Base-by-base conservation (phyloP, 2,888 invertebrate genomes). In the Patella caerulea region DNA sequence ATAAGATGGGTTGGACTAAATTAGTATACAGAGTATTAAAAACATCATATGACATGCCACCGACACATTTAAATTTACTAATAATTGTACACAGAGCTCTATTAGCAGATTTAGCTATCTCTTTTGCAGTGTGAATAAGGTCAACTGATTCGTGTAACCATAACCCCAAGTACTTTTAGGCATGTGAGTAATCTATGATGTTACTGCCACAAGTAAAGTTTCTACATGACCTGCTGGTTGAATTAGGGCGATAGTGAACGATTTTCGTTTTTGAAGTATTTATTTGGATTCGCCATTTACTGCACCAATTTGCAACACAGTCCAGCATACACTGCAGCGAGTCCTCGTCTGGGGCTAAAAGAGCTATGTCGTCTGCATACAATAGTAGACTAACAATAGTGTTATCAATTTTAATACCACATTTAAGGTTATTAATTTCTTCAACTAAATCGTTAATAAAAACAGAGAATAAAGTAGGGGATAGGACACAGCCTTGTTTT, bases 1-100 rank as follows among this genome's bases (percentile, higher is more conserved):
- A 14, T 19, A 59, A 59, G 17, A 59, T 59, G 59, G 59, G 59
- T 2, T 59, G 17, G 3, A 59, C 59, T 59, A 59, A 19, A 19
- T 59, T 59, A 59, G 15, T 59, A 15, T 59, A 59, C 59, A 59
- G 59, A n/a, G 59, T 59, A n/a, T 59, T 59, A 59, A 59, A 59
- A 59, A 59, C 11, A 15, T 14, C 59, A 59, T 59, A 59, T 19
- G 59, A 59, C 59, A 59, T 59, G n/a, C 59, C 9, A 59, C 59
- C 59, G n/a, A 59, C 17, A 59, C 59, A 59, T 59, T 59, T 59
- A 59, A 59, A 59, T 17, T 59, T 59, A 59, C 59, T 59, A n/a
- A 59, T 59, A 2, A 59, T 59, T 5, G n/a, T 59, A 59, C 59
- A 59, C 17, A 59, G 19, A n/a, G 59, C 59, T 17, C 59, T 17